Evolutionary conservation across 2,888 invertebrate genomes (phyloP).

Genomic region (Steinernema hermaphroditum): DNA sequence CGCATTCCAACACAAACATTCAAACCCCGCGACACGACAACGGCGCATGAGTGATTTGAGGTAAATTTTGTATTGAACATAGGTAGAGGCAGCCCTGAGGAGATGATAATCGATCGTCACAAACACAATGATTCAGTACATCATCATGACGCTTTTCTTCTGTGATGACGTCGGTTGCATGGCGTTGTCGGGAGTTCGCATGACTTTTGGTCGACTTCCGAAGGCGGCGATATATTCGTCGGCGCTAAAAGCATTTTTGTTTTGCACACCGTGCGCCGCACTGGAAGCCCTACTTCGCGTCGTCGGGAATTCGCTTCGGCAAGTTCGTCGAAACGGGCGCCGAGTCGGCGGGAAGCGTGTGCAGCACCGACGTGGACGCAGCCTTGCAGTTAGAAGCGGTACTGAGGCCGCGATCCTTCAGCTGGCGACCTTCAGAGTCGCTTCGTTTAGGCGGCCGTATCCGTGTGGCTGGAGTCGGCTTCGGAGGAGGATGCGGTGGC

Average conservation of each 20-base stretch:
- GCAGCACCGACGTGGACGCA: conserved; percentile 36
- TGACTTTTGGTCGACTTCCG: conserved; percentile 63
- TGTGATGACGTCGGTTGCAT: background rate
- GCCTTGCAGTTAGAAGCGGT: conserved; percentile 31
- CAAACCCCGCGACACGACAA: background rate
- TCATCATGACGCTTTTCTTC: conserved; percentile 25
- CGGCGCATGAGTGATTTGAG: background rate
- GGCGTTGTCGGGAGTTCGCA: conserved; percentile 58
- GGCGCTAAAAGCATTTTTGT: conserved; percentile 41
- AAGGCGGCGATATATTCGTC: conserved; percentile 61
- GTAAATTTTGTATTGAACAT: background rate
- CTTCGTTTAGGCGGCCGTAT: background rate
- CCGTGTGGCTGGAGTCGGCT: conserved; percentile 28
- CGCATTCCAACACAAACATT: background rate
- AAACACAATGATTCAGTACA: conserved; percentile 3
- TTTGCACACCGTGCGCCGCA: background rate
- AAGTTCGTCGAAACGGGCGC: conserved; percentile 42
- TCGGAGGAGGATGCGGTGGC: background rate
- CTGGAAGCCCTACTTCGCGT: conserved; percentile 44
- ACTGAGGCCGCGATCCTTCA: conserved; percentile 16
- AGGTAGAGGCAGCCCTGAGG: conserved; percentile 3
- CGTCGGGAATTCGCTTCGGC: conserved; percentile 41
- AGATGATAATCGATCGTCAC: background rate
- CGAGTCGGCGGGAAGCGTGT: conserved; percentile 33
- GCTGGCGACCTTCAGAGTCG: conserved; percentile 29